Percentiles rank a stretch among this genome's conserved stretches.
phyloP scores from a whole-genome alignment of 30 jellyfish, hydroid and myxozoan genomes.

The Cassiopea xamachana region DNA sequence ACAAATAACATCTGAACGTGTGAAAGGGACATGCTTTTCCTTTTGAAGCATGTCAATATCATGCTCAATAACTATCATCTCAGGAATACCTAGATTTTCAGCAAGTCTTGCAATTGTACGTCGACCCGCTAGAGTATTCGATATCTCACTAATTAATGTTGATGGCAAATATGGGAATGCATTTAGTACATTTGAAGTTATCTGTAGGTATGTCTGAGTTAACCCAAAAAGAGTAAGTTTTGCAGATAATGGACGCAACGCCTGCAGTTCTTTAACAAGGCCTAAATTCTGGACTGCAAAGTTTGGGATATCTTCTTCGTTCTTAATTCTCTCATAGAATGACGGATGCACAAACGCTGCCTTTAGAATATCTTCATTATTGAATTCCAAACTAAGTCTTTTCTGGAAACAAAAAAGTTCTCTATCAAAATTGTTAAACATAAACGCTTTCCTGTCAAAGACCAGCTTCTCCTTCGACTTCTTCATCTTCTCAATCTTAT shows the following conservation, averaged over 20 bases:
- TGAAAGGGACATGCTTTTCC: conserved; percentile 58
- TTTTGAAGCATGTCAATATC: conserved; percentile 61
- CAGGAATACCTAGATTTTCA: conserved; percentile 77
- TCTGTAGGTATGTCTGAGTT: conserved; percentile 14
- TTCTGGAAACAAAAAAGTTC: conserved; percentile 84
- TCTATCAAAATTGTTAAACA: conserved; percentile 72
- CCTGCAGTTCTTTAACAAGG: conserved; percentile 27
- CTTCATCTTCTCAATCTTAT: conserved; percentile 45
- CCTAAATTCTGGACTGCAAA: conserved; percentile 16
- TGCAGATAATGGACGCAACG: conserved; percentile 40
- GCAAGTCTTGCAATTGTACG: conserved; percentile 64
- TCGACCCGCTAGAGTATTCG: conserved; percentile 55
- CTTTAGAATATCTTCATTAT: conserved; percentile 44
- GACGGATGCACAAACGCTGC: conserved; percentile 87
- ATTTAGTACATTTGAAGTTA: conserved; percentile 57
- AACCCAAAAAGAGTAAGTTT: conserved; percentile 77
- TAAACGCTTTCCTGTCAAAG: conserved; percentile 69
- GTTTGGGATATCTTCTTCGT: conserved; percentile 37
- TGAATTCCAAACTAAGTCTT: conserved; percentile 68
- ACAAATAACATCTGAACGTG: conserved; percentile 82
- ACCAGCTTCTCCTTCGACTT: conserved; percentile 23
- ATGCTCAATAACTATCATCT: conserved; percentile 72
- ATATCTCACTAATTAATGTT: conserved; percentile 37
- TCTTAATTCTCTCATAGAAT: conserved; percentile 57
- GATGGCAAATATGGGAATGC: conserved; percentile 74